Evolutionary conservation across 2,113 vertebrate genomes (phyloP), one percentile per base, ranked within the genome.

Genomic region (Pedetes capensis): DNA sequence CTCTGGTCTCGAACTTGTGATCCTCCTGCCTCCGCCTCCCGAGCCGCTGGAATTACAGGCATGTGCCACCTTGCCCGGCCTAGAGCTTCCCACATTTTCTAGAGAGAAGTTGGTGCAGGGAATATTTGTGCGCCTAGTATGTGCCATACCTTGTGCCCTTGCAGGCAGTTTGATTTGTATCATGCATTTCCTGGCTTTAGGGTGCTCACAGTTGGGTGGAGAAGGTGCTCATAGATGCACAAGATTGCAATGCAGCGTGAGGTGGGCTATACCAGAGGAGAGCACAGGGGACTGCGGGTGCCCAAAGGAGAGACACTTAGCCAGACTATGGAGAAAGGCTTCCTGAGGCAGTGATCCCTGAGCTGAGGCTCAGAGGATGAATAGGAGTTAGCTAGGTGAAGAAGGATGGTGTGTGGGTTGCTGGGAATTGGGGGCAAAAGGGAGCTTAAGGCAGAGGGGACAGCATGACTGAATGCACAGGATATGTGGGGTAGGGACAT

Each of bases 271-370:
- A 64, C 82, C 42, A 42, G 20, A 87, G 57, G 27, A 68, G 59
- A 55, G 16, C 49, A 34, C 18, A 27, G n/a, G 23, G 34, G 51
- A 23, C 39, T n/a, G 29, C 9, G 11, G 29, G 23, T 80, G 23
- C 32, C 61, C 49, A 88, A 85, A 88, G 34, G 72, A 88, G 42
- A 39, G 51, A 66, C 57, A 32, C 78, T 37, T 91, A 59, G 27
- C 85, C 37, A 42, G 75, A 87, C 20, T 17, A 4, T 86, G 9
- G 5, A 78, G 59, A 76, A 81, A 64, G 72, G 27, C 66, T 94
- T 95, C 63, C 49, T 87, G 69, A 96, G 68, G 88, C 84, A 22
- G 17, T 51, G 51, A 79, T 86, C 49, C 39, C 82, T 86, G 57
- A 72, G 29, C 55, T 37, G n/a, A 86, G 83, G 20, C 69, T 91